phyloP scores from a whole-genome alignment of 2,797 vertebrate genomes.

The Crax fasciolata region DNA sequence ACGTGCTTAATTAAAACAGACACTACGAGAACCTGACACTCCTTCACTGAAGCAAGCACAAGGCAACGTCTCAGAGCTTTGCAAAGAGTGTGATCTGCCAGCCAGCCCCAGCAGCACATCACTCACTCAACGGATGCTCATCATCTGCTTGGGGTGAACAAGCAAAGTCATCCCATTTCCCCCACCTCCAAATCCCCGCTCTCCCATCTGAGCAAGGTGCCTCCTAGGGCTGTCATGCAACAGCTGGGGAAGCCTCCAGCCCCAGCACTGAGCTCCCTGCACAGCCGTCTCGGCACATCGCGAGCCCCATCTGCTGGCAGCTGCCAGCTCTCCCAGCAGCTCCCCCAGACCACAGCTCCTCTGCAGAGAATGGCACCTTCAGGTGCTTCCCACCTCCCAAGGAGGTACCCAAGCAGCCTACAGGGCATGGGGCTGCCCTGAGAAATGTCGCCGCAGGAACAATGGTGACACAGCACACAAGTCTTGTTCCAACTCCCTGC shows the following conservation, averaged over 20 bases:
- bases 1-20: neutral
- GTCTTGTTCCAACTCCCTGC: neutral
- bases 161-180: neutral
- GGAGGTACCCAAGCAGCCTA: neutral
- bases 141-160: neutral
- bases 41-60: rapidly evolving
- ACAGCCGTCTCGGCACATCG: neutral
- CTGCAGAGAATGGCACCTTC: neutral
- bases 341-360: neutral
- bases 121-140: rapidly evolving
- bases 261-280: rapidly evolving
- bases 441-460: neutral
- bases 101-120: rapidly evolving
- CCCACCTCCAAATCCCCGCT: neutral
- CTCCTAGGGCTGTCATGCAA: neutral
- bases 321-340: neutral
- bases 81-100: rapidly evolving
- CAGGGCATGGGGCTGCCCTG: rapidly evolving
- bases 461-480: neutral
- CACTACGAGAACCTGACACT: neutral
- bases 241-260: neutral
- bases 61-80: neutral
- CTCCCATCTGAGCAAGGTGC: neutral
- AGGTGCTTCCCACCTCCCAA: rapidly evolving
- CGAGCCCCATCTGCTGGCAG: slow-evolving; percentile 64